These are phyloP conservation scores for Ochotona princeps DNA, from an alignment of 2,113 vertebrate species.

Conservation along the genomic window DNA sequence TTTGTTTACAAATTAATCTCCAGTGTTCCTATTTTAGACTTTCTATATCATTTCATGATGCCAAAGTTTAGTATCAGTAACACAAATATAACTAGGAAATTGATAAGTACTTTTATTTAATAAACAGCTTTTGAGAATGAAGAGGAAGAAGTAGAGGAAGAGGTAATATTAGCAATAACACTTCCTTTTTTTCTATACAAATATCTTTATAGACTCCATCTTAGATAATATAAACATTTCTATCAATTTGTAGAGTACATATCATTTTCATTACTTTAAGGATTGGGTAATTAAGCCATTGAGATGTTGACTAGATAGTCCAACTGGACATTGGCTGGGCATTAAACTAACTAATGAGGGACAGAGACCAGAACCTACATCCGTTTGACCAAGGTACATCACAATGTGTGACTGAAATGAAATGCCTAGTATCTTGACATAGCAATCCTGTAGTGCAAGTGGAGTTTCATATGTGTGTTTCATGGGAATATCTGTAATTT, in stretches of 20 bases:
- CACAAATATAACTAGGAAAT: not conserved
- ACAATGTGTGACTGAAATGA: not conserved
- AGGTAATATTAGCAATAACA: not conserved
- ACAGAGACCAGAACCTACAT: not conserved
- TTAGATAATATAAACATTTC: not conserved
- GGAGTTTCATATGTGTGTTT: not conserved
- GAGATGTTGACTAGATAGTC: not conserved
- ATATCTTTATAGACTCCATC: not conserved
- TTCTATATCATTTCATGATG: not conserved
- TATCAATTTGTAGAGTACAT: not conserved
- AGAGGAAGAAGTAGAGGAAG: not conserved
- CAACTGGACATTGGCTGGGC: not conserved
- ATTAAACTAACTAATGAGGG: not conserved
- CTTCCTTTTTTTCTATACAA: not conserved
- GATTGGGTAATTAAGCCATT: slow-evolving; percentile 11
- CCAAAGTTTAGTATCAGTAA: not conserved
- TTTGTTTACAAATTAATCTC: not conserved
- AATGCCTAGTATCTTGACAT: not conserved
- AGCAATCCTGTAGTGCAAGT: not conserved
- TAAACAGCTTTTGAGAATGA: not conserved
- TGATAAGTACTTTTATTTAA: not conserved
- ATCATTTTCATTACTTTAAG: slow-evolving; percentile 25
- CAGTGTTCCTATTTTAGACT: not conserved
- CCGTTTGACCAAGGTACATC: not conserved
- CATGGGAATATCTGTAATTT: not conserved